Base-by-base conservation (phyloP, 2,888 invertebrate genomes). In the Stenichneumon culpator region DNA sequence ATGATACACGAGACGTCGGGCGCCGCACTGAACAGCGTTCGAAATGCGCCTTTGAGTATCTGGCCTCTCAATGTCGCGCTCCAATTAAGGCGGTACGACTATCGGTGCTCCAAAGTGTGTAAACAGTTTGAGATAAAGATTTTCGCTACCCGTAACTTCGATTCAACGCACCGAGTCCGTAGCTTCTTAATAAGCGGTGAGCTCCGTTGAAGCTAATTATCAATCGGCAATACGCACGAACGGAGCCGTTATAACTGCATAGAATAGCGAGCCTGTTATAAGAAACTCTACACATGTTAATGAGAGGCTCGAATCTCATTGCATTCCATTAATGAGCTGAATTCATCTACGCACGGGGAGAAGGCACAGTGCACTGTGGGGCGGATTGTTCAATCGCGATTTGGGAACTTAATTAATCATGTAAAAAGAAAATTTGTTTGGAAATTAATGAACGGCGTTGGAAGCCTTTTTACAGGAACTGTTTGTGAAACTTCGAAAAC, bases 121-220 rank as follows among this genome's bases (percentile, higher is more conserved):
- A 39, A 39, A 39, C 11, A 39, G 1, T 9, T 39, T 2, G 39
- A 39, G 39, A 39, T 39, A 39, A 39, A 39, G 7, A 39, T 39
- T 39, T 39, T 39, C 39, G 7, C 39, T 39, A 11, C 9, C 39
- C 9, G 39, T 39, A 9, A 39, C 39, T 39, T 11, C 3, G 39
- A 39, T 11, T 39, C 9, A 11, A 11, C 5, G 39, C 9, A 11
- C 1, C 39, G 2, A 39, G 39, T 39, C 54, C 54, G 54, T 7
- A 2, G 22, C 2, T 22, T 22, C 7, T 54, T 22, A 22, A 54
- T 9, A 22, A 28, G 32, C 74, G 50, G 65, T 50, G 63, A 74
- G 52, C 50, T 65, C 65, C n/a, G 63, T 50, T 32, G 52, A 11
- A 65, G 50, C 22, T 19, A 75, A 75, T 65, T 52, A 74, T 52